Conservation (phyloP, 2,797 vertebrate species). For the Eupleurogrammus muticus region DNA sequence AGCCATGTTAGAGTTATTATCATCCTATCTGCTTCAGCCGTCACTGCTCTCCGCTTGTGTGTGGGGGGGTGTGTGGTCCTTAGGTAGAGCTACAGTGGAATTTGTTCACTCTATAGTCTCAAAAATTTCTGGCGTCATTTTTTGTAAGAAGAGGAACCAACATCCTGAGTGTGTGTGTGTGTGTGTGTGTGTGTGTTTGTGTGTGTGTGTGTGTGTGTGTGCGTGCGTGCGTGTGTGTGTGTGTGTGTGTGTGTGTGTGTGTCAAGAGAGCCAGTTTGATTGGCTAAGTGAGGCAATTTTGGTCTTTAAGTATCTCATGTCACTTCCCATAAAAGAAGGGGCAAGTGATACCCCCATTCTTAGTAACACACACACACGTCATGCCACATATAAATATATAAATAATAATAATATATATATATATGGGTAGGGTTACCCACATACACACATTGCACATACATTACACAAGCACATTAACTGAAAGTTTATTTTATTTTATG, state of each 20-base stretch:
- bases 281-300: conserved; percentile 83
- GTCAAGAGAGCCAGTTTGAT: conserved; percentile 75
- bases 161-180: conserved; percentile 69
- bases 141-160: conserved; percentile 80
- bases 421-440: too few relatives aligned
- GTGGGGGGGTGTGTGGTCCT: conserved; percentile 69
- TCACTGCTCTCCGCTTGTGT: conserved; percentile 58
- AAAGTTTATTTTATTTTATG: too few relatives aligned
- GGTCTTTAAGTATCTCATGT: conserved; percentile 82
- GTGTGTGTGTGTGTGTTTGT: conserved; percentile 16
- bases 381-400: too few relatives aligned
- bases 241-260: conserved; percentile 12
- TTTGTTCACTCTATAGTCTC: conserved; percentile 76
- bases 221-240: conserved; percentile 27
- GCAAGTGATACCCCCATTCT: conserved; percentile 75
- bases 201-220: conserved; percentile 18
- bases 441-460: conserved; percentile 13
- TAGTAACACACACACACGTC: conserved; percentile 45
- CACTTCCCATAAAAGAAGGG: conserved; percentile 79
- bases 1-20: conserved; percentile 76
- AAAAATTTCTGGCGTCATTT: conserved; percentile 77
- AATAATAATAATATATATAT: too few relatives aligned
- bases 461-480: background rate
- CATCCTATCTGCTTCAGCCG: conserved; percentile 75
- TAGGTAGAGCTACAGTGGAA: conserved; percentile 73